phyloP scores from a whole-genome alignment of 2,113 vertebrate species.

The Cranoglanis bouderius region DNA sequence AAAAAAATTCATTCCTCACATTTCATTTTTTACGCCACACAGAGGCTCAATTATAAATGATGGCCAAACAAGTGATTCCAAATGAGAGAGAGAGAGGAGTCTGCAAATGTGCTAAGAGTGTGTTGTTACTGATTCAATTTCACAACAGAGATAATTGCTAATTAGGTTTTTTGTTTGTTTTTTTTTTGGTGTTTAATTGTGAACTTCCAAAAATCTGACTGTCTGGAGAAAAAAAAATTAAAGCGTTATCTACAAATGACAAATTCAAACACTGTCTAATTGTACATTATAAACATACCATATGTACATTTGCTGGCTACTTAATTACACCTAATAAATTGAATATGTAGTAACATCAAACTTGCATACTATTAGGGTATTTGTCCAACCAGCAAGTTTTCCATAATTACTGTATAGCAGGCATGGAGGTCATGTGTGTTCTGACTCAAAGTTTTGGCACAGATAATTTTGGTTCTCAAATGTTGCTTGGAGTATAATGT shows the following conservation, averaged over 20 bases:
- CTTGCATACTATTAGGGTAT: neutral
- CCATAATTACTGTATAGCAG: neutral
- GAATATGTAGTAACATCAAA: neutral
- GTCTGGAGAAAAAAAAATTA: neutral
- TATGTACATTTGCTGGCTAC: neutral
- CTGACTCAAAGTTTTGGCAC: neutral
- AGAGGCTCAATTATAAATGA: neutral
- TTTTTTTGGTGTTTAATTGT: neutral
- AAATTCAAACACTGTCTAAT: neutral
- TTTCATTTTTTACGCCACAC: neutral
- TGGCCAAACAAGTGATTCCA: neutral
- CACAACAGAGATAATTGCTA: neutral
- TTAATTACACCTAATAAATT: neutral
- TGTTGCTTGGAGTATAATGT: neutral
- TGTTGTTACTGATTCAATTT: neutral
- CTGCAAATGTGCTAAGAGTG: neutral
- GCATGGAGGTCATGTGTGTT: neutral
- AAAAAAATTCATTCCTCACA: slow-evolving; percentile 1
- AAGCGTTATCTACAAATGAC: neutral
- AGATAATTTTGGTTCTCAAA: neutral
- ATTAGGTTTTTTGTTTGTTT: neutral
- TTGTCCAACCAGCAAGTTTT: neutral
- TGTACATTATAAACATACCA: neutral
- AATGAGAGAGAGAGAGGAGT: neutral
- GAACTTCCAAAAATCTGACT: neutral